Percentiles rank a stretch among this genome's conserved stretches.
These are phyloP conservation scores for Pogonomyrmex californicus DNA, from an alignment of 1,140 invertebrate species.

Conservation along the genomic window DNA sequence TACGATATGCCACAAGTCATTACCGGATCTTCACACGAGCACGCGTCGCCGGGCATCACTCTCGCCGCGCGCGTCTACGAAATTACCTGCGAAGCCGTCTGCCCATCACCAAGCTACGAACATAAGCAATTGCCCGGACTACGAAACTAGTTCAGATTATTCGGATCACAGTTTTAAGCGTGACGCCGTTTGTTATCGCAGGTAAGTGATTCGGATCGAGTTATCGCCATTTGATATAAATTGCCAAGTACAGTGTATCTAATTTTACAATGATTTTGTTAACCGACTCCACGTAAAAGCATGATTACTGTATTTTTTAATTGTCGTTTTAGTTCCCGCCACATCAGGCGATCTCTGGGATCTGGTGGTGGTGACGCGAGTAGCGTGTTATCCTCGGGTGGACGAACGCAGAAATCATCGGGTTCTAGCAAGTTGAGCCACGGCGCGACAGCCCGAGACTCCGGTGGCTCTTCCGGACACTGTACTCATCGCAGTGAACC, in stretches of 20 bases:
- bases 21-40: conserved; percentile 93
- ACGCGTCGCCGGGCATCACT: conserved; percentile 87
- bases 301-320: neutral
- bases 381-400: conserved; percentile 85
- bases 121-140: conserved; percentile 83
- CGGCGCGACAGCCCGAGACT: conserved; percentile 88
- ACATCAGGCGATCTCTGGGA: conserved; percentile 85
- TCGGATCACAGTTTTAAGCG: conserved; percentile 85
- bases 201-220: conserved; percentile 69
- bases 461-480: conserved; percentile 92
- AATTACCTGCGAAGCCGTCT: conserved; percentile 79
- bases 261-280: neutral
- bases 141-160: conserved; percentile 86
- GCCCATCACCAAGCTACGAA: conserved; percentile 78
- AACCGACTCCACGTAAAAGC: neutral
- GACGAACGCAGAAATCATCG: conserved; percentile 85
- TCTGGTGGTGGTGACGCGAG: conserved; percentile 85
- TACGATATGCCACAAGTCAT: conserved; percentile 92
- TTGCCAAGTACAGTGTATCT: neutral
- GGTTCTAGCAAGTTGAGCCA: conserved; percentile 86
- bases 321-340: conserved; percentile 78
- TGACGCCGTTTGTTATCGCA: conserved; percentile 83
- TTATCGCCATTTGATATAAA: neutral
- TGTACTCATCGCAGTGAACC: conserved; percentile 93
- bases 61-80: conserved; percentile 84